phyloP scores from a whole-genome alignment of 2,888 invertebrate species.

The Phengaris alcon region DNA sequence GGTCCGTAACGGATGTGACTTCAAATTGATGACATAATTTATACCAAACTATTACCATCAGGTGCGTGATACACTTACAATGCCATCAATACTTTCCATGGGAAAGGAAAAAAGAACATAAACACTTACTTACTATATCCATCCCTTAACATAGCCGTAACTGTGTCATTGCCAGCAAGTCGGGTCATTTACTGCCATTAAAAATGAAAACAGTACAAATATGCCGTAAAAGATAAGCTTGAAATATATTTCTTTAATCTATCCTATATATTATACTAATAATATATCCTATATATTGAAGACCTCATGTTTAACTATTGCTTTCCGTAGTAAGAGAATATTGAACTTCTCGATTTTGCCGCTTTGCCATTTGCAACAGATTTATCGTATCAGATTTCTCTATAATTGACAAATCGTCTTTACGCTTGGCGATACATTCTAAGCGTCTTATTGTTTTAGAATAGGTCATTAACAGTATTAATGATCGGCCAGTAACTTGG shows the following conservation, averaged over 20 bases:
- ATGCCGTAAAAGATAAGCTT: too few relatives aligned
- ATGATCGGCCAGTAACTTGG: conserved; percentile 17
- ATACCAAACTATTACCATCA: conserved; percentile 29
- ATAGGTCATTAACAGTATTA: conserved; percentile 25
- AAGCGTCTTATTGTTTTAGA: conserved; percentile 12
- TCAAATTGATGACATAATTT: conserved; percentile 42
- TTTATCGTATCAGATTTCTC: not conserved
- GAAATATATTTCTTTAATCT: too few relatives aligned
- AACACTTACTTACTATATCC: not conserved
- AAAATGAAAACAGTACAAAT: too few relatives aligned
- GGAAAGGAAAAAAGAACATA: not conserved
- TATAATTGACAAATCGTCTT: not conserved
- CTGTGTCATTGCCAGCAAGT: not conserved
- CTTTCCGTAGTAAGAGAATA: too few relatives aligned
- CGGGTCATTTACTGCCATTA: too few relatives aligned
- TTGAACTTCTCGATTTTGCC: too few relatives aligned
- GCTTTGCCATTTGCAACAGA: too few relatives aligned
- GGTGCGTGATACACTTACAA: not conserved
- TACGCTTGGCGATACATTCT: not conserved
- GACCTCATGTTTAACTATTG: too few relatives aligned
- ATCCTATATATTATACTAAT: too few relatives aligned
- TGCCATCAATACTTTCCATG: not conserved
- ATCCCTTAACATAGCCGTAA: not conserved
- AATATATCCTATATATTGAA: too few relatives aligned
- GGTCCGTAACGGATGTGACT: conserved; percentile 44